phyloP scores from a whole-genome alignment of 2,888 invertebrate genomes.

The Parnassius smintheus region DNA sequence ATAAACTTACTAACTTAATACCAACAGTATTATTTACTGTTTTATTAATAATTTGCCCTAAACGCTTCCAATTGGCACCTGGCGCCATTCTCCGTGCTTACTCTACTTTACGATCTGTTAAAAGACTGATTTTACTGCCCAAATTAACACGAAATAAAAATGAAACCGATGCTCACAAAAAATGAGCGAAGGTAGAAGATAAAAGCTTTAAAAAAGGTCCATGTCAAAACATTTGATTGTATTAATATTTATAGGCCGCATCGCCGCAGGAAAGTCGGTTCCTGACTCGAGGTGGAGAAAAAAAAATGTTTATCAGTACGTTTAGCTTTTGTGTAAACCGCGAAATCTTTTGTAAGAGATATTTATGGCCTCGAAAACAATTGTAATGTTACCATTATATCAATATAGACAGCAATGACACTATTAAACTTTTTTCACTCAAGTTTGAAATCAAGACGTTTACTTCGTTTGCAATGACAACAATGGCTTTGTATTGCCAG shows the following conservation, averaged over 20 bases:
- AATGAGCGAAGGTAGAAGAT: constrained; percentile 77
- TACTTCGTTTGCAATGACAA: constrained; percentile 52
- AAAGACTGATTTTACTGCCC: constrained; percentile 79
- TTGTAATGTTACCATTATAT: constrained; percentile 78
- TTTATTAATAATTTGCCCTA: constrained; percentile 15
- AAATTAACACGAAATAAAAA: constrained; percentile 82
- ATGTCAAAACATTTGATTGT: constrained; percentile 82
- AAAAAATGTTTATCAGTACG: constrained; percentile 80
- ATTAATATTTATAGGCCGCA: constrained; percentile 79
- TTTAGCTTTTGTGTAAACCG: constrained; percentile 81
- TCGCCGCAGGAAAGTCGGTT: constrained; percentile 73
- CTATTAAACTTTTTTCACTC: constrained; percentile 61
- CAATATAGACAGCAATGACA: constrained; percentile 77
- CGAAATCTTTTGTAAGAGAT: constrained; percentile 76
- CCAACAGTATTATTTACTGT: not conserved
- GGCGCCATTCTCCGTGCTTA: constrained; percentile 60
- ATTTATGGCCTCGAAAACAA: constrained; percentile 79
- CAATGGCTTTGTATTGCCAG: constrained; percentile 31
- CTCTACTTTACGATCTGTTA: constrained; percentile 81
- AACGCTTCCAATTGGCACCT: constrained; percentile 50
- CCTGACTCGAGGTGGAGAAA: constrained; percentile 46
- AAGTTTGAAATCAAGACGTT: constrained; percentile 64
- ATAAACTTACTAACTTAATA: not conserved
- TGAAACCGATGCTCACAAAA: constrained; percentile 72
- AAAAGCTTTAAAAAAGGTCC: constrained; percentile 78